Base-by-base conservation (phyloP, 2,113 vertebrate genomes). In the Genyomyrus donnyi region DNA sequence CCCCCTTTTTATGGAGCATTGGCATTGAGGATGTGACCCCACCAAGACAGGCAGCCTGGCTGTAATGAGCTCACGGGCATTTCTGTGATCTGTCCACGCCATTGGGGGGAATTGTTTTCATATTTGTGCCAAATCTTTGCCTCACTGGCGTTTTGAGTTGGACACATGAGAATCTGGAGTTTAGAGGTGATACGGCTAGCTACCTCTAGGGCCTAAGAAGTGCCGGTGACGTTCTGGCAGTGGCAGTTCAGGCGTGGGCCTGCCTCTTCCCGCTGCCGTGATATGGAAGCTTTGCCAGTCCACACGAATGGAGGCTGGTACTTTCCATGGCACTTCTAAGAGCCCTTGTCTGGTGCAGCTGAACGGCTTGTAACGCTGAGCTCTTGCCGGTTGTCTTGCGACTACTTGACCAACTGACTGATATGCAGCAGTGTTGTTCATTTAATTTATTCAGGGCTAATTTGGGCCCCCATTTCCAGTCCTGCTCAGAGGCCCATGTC, bases 11-110 rank as follows among this genome's bases (percentile, higher is more conserved):
- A 62, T 62, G 24, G 24, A 62, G 58, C 58, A n/a, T 62, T 9
- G 31, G 1, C 74, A 42, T 94, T 90, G 91, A 93, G 93, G 94
- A 95, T 93, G 92, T 94, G 95, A 95, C 95, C 94, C 94, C 94
- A 95, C 95, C 94, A 95, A 95, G 93, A 92, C 91, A 94, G 93
- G 91, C 91, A 91, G 93, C 92, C 93, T 90, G 93, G 92, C 93
- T 92, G 94, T 94, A 96, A 95, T 95, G 94, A 95, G 94, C 94
- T 95, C 94, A 93, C 92, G 93, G 93, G 93, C 93, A 94, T 95
- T 94, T 94, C 93, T 93, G 94, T 94, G 93, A 95, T 93, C 93
- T 92, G 92, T 94, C 91, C 94, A 93, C 93, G 93, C 94, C 94
- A 94, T 94, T 90, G 90, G 93, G 93, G 92, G 48, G 46, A 92